A percentile compares a stretch with the other conserved stretches of the same genome.
These are phyloP conservation scores for Gopherus flavomarginatus DNA, from an alignment of 2,113 vertebrate genomes.

Conservation along the genomic window DNA sequence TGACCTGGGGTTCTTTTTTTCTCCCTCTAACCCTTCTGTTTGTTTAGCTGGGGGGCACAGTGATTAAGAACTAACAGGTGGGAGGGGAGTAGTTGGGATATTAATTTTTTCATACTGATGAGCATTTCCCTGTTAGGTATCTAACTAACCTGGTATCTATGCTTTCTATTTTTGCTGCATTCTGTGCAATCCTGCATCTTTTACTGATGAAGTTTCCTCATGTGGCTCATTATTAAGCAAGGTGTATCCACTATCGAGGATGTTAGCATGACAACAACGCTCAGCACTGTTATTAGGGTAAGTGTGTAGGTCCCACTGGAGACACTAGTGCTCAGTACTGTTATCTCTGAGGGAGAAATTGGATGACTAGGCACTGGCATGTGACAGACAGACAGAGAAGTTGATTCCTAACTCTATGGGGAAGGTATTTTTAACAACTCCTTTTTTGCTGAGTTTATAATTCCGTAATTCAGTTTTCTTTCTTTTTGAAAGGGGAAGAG, in stretches of 20 bases:
- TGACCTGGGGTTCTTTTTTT: not conserved
- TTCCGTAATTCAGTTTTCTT: not conserved
- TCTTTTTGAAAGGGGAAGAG: not conserved
- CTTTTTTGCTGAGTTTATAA: constrained; percentile 33
- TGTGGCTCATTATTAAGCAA: constrained; percentile 36
- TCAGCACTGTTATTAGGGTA: not conserved
- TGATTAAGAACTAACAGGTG: not conserved
- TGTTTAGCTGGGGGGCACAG: not conserved
- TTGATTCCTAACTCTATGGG: too few species aligned
- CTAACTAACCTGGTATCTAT: rapidly evolving
- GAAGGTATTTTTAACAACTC: not conserved
- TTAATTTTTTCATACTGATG: not conserved
- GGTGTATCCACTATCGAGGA: not conserved
- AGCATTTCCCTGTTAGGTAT: not conserved
- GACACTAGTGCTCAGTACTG: too few species aligned
- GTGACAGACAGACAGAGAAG: too few species aligned
- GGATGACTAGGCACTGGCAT: too few species aligned
- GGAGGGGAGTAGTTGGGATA: not conserved
- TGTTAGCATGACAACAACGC: not conserved
- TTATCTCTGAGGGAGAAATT: too few species aligned
- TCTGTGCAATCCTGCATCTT: not conserved
- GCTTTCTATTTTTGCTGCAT: not conserved
- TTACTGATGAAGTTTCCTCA: not conserved
- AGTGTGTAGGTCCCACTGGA: too few species aligned
- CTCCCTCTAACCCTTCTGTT: not conserved